Percentiles rank a stretch among this genome's conserved stretches.
Conservation (phyloP, 2,888 invertebrate species). For the Dryobotodes eremita region DNA sequence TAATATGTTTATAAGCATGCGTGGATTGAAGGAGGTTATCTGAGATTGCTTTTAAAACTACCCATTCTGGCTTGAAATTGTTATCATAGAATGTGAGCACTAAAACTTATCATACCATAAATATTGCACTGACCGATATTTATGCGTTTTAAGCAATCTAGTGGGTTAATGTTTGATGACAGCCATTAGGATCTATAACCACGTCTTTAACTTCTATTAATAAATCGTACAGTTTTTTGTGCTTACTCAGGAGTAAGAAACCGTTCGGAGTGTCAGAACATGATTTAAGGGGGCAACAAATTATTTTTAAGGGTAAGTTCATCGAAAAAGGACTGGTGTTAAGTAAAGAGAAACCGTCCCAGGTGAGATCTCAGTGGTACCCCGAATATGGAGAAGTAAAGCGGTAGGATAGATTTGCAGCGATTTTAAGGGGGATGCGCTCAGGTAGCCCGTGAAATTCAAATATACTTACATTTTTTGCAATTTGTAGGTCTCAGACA, state of each 20-base stretch:
- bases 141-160: not conserved
- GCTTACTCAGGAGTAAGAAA: not conserved
- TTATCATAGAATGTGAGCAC: constrained; percentile 43
- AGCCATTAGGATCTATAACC: not conserved
- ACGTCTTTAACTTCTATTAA: not conserved
- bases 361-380: not conserved
- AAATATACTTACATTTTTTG: too few species aligned
- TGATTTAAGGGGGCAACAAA: not conserved
- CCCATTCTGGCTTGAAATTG: constrained; percentile 26
- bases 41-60: constrained; percentile 23
- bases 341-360: not conserved
- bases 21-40: constrained; percentile 32
- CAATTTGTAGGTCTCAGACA: too few species aligned
- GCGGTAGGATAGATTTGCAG: not conserved
- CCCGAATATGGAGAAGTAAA: not conserved
- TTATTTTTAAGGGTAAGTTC: not conserved
- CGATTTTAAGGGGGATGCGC: too few species aligned
- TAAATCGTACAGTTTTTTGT: not conserved
- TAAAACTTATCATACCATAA: constrained; percentile 36
- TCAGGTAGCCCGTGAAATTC: too few species aligned
- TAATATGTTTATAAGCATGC: constrained; percentile 32
- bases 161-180: not conserved
- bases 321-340: not conserved
- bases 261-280: not conserved
- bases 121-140: constrained; percentile 20